phyloP scores from a whole-genome alignment of 2,113 vertebrate species.

The Podiceps cristatus region DNA sequence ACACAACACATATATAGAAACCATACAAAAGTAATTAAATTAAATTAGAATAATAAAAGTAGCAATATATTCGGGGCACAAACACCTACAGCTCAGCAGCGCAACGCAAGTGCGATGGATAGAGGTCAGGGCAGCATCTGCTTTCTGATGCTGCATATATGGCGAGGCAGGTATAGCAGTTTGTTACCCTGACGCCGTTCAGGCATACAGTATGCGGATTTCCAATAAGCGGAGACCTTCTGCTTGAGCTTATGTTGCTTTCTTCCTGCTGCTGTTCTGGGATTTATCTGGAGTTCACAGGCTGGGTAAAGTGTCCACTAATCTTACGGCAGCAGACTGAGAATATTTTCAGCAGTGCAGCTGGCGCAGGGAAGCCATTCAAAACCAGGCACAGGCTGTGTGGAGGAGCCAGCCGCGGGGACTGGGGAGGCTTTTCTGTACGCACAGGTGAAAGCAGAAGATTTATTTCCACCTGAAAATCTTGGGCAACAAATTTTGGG shows the following conservation, averaged over 20 bases:
- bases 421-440: not conserved
- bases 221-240: slow-evolving; percentile 36
- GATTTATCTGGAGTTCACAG: slow-evolving; percentile 65
- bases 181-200: not conserved
- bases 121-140: slow-evolving; percentile 40
- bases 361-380: not conserved
- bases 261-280: slow-evolving; percentile 44
- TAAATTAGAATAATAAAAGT: not conserved
- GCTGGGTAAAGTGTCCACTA: slow-evolving; percentile 50
- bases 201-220: not conserved
- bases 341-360: not conserved
- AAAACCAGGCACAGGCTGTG: not conserved
- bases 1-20: not conserved
- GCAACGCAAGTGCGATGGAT: not conserved
- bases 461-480: not conserved
- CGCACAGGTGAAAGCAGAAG: not conserved
- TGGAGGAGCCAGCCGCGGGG: not conserved
- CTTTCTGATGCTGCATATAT: not conserved
- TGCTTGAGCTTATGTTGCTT: slow-evolving; percentile 57
- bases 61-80: not conserved
- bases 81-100: not conserved
- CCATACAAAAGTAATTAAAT: rapidly evolving
- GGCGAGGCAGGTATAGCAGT: slow-evolving; percentile 18
- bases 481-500: not conserved
- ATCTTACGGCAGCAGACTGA: slow-evolving; percentile 17